Percentiles rank a stretch among this genome's conserved stretches.
These are phyloP conservation scores for Amphipoea oculea DNA, from an alignment of 2,888 invertebrate genomes.

Conservation along the genomic window DNA sequence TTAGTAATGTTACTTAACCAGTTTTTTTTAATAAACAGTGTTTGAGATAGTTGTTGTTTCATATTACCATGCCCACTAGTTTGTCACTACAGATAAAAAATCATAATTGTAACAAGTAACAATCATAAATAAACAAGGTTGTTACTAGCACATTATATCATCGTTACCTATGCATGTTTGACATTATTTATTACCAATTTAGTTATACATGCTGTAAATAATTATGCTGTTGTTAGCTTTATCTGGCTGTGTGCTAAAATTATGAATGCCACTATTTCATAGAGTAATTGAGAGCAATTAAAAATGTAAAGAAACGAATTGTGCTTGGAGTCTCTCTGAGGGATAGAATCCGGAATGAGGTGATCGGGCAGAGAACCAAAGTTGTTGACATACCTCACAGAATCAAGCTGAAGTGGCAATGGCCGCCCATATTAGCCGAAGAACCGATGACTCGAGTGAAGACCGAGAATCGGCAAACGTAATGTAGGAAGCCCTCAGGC, in stretches of 20 bases:
- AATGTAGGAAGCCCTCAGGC: too few species aligned
- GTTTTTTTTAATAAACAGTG: too few species aligned
- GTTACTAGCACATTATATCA: constrained; percentile 20
- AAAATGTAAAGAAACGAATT: neutral
- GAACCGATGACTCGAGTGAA: neutral
- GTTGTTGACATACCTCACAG: too few species aligned
- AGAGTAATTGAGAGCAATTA: neutral
- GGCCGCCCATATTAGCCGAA: too few species aligned
- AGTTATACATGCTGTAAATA: neutral
- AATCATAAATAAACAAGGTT: constrained; percentile 40
- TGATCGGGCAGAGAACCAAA: neutral
- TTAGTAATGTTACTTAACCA: too few species aligned
- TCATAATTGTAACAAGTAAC: too few species aligned
- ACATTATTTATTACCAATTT: constrained; percentile 33
- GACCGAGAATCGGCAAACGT: neutral
- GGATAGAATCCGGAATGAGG: neutral
- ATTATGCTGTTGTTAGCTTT: neutral
- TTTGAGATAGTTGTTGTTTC: too few species aligned
- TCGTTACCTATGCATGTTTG: constrained; percentile 3
- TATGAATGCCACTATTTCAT: neutral
- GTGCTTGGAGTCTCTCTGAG: neutral
- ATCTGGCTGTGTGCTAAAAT: neutral
- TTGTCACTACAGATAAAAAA: too few species aligned
- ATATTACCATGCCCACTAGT: too few species aligned
- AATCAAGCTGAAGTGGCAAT: neutral